Evolutionary conservation across 2,797 vertebrate genomes (phyloP).

Genomic region (Gorsachius magnificus): DNA sequence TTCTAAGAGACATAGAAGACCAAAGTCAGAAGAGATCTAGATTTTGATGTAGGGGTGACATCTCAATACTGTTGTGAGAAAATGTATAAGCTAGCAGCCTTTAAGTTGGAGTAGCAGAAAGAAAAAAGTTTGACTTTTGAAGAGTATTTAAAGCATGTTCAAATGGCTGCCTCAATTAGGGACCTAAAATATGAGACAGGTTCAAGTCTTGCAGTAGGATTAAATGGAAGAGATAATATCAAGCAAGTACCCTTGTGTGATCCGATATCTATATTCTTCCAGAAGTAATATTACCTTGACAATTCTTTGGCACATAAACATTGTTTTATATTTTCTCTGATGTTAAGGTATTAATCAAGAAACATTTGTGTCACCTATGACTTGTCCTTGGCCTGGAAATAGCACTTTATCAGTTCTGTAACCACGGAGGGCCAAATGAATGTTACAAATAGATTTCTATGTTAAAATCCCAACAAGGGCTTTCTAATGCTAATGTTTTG

Average conservation of each 20-base stretch:
- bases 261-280: neutral
- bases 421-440: neutral
- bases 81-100: neutral
- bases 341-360: neutral
- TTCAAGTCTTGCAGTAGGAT: neutral
- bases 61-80: neutral
- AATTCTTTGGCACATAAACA: neutral
- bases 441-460: neutral
- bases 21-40: neutral
- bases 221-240: neutral
- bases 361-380: neutral
- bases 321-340: neutral
- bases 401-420: neutral
- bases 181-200: neutral
- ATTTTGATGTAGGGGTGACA: neutral
- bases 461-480: neutral
- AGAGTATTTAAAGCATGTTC: neutral
- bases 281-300: neutral
- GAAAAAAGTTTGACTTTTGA: neutral
- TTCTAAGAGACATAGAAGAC: neutral
- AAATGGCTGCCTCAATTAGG: neutral
- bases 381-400: neutral
- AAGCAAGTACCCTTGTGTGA: neutral
- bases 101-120: neutral
- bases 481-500: neutral